phyloP scores from a whole-genome alignment of 2,113 vertebrate genomes.

The Myiozetetes cayanensis region DNA sequence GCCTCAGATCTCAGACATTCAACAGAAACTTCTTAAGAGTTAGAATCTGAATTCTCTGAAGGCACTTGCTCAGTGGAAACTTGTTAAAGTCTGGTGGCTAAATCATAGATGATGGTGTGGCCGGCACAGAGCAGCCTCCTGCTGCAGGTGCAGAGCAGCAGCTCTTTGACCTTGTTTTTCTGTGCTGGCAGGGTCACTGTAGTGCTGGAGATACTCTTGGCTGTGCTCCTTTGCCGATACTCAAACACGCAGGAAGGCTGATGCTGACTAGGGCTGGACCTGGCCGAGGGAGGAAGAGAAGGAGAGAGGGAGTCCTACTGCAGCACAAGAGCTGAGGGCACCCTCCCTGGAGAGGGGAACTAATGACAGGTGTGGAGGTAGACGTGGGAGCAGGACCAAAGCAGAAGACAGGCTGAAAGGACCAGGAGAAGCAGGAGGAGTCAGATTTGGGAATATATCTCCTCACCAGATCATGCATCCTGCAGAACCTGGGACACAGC shows the following conservation, averaged over 20 bases:
- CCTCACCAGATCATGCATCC: background rate
- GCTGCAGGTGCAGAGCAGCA: background rate
- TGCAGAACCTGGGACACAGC: background rate
- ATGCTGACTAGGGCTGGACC: background rate
- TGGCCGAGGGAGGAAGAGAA: background rate
- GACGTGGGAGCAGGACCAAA: background rate
- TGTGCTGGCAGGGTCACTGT: background rate
- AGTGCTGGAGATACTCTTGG: background rate
- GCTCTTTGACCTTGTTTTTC: background rate
- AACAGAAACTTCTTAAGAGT: constrained; percentile 2
- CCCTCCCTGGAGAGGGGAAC: background rate
- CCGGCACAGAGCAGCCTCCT: background rate
- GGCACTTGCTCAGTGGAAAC: background rate
- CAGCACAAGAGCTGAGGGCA: background rate
- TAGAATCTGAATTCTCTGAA: constrained; percentile 33
- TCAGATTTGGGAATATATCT: background rate
- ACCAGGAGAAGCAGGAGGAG: background rate
- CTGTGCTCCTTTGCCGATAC: background rate
- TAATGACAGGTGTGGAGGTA: background rate
- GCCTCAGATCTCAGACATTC: constrained; percentile 1
- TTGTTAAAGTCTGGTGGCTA: background rate
- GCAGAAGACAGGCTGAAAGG: background rate
- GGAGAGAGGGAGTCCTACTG: background rate
- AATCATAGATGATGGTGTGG: background rate
- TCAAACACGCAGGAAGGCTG: background rate